A percentile compares a stretch with the other conserved stretches of the same genome.
These are phyloP conservation scores for Tragelaphus strepsiceros DNA, from an alignment of 2,113 vertebrate genomes.

Conservation along the genomic window DNA sequence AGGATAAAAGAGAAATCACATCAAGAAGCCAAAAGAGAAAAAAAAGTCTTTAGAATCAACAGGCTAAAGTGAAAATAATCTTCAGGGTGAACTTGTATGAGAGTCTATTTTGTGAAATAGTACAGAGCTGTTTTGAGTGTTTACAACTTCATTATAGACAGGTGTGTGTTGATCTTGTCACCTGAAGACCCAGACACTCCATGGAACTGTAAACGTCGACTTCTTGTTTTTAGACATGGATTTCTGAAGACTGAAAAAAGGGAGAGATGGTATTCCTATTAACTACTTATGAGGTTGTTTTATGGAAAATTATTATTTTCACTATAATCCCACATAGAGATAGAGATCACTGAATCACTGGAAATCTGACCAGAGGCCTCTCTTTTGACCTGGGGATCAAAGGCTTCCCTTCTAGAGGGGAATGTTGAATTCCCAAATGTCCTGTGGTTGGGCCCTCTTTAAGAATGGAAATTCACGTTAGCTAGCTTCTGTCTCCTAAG, in stretches of 20 bases:
- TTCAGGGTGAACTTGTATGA: neutral
- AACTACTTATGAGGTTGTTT: neutral
- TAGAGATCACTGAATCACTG: neutral
- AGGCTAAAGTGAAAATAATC: neutral
- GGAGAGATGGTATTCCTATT: neutral
- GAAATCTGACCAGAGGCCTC: neutral
- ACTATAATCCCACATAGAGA: neutral
- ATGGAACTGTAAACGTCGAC: neutral
- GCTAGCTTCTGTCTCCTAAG: neutral
- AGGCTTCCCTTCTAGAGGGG: neutral
- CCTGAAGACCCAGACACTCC: neutral
- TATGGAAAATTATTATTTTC: neutral
- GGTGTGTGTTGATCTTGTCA: neutral
- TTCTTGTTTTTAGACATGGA: neutral
- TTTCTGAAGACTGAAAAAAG: neutral
- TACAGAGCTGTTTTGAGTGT: neutral
- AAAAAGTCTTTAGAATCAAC: neutral
- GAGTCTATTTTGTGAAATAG: neutral
- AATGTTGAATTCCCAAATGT: neutral
- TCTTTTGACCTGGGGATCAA: neutral
- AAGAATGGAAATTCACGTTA: neutral
- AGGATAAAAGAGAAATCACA: constrained; percentile 54
- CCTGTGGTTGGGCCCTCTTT: neutral
- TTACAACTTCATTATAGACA: neutral
- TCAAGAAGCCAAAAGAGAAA: constrained; percentile 28